Percentiles rank a stretch among this genome's conserved stretches.
Conservation (phyloP, 2,888 invertebrate genomes). For the Drosophila kokeensis region DNA sequence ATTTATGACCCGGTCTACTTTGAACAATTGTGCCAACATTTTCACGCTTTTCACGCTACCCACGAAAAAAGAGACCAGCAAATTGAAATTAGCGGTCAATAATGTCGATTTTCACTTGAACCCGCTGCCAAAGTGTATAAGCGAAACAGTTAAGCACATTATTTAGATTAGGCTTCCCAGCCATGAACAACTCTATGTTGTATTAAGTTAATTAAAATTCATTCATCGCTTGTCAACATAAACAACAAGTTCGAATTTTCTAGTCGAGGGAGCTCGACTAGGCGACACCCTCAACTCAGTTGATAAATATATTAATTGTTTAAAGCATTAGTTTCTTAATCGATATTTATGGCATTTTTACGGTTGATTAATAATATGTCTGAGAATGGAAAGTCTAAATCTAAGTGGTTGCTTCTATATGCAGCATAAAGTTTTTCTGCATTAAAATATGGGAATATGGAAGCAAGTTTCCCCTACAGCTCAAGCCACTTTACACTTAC, state of each 20-base stretch:
- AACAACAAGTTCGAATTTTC: not conserved
- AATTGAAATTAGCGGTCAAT: constrained; percentile 59
- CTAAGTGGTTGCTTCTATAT: not conserved
- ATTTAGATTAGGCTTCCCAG: not conserved
- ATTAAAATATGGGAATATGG: not conserved
- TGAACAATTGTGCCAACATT: constrained; percentile 61
- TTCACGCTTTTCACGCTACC: constrained; percentile 66
- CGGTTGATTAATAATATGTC: not conserved
- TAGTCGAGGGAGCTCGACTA: not conserved
- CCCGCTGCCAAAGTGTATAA: not conserved
- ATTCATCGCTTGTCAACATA: not conserved
- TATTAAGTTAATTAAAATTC: constrained; percentile 1
- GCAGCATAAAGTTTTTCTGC: not conserved
- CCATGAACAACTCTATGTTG: not conserved
- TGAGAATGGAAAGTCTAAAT: not conserved
- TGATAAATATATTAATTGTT: not conserved
- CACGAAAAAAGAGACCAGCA: constrained; percentile 26
- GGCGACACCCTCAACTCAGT: not conserved
- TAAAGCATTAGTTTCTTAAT: not conserved
- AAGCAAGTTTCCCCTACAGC: not conserved
- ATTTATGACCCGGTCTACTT: constrained; percentile 62
- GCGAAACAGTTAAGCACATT: not conserved
- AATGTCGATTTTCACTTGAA: constrained; percentile 17
- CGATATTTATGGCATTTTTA: not conserved
- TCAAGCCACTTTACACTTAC: not conserved